Evolutionary conservation across 1,140 invertebrate genomes (phyloP).

Genomic region (Cydia splendana): DNA sequence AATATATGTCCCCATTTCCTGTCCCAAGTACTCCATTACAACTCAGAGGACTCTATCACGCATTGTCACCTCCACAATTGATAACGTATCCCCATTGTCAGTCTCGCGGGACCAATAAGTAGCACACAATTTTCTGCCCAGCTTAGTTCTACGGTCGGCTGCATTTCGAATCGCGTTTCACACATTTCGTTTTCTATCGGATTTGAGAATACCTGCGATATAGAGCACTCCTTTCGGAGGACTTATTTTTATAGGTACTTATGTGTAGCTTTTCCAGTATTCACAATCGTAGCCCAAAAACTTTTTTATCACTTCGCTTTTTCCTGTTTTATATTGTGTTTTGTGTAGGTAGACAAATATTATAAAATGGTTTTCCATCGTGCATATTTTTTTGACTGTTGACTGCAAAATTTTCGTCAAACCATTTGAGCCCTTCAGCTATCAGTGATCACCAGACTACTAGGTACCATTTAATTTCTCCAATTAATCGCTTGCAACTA

Average conservation of each 20-base stretch:
- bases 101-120: constrained; percentile 19
- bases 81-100: constrained; percentile 21
- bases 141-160: constrained; percentile 24
- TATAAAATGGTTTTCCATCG: too few species aligned
- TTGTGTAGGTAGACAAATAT: too few species aligned
- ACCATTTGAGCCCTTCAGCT: neutral
- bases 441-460: neutral
- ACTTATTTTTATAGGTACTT: neutral
- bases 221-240: neutral
- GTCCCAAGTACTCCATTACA: neutral
- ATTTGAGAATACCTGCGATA: constrained; percentile 8
- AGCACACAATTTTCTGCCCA: constrained; percentile 29
- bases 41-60: constrained; percentile 11
- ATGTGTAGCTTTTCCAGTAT: neutral
- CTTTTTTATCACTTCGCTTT: neutral
- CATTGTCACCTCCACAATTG: constrained; percentile 18
- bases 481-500: constrained; percentile 13
- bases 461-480: constrained; percentile 5
- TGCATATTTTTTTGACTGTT: too few species aligned
- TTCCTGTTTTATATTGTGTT: too few species aligned
- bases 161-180: constrained; percentile 20
- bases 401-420: neutral
- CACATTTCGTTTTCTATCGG: constrained; percentile 25
- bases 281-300: neutral
- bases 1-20: neutral